phyloP scores from a whole-genome alignment of 2,797 vertebrate species.

The Bryconaethiops microstoma region DNA sequence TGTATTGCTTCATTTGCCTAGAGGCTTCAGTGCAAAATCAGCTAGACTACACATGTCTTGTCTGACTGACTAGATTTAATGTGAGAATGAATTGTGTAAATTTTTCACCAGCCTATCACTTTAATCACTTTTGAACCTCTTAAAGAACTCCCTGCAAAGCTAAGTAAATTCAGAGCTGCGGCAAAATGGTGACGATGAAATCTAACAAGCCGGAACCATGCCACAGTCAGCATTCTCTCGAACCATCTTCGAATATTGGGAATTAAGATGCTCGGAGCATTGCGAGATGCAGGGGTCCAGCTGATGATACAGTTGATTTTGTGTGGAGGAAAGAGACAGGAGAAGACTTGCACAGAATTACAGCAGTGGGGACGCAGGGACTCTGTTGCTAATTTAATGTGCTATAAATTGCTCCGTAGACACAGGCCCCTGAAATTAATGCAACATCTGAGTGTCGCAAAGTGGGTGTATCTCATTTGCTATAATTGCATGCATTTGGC shows the following conservation, averaged over 20 bases:
- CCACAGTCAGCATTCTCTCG: neutral
- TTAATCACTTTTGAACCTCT: neutral
- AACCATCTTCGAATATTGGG: conserved; percentile 20
- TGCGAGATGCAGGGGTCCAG: neutral
- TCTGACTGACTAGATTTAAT: neutral
- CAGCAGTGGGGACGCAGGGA: conserved; percentile 25
- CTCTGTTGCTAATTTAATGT: conserved; percentile 55
- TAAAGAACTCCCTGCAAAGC: neutral
- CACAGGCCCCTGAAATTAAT: conserved; percentile 56
- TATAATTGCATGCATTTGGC: conserved; percentile 52
- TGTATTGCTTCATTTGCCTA: too few species aligned
- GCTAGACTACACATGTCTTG: neutral
- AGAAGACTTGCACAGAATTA: conserved; percentile 35
- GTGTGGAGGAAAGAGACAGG: conserved; percentile 29
- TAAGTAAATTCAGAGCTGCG: neutral
- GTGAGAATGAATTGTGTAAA: neutral
- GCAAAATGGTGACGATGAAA: neutral
- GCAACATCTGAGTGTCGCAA: conserved; percentile 53
- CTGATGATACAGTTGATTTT: conserved; percentile 39
- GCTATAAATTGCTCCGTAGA: conserved; percentile 52
- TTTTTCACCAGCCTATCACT: neutral
- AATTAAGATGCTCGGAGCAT: conserved; percentile 22
- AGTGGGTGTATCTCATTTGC: conserved; percentile 57
- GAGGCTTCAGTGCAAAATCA: neutral
- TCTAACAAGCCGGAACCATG: neutral